Conservation (phyloP, 2,797 vertebrate species). For the Cirrhinus mrigala region DNA sequence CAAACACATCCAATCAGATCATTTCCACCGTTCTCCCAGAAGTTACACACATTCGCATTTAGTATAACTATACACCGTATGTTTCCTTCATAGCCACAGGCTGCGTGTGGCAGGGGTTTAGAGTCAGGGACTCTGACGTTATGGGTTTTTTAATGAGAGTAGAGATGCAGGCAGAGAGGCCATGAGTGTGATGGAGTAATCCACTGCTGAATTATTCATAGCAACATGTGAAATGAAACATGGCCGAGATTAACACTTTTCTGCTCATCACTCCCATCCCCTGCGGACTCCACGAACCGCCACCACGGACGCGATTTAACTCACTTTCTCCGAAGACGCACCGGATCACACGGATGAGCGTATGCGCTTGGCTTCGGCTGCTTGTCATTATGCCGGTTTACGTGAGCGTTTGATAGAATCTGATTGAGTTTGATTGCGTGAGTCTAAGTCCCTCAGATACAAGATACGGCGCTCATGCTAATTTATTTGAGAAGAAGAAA, state of each 20-base stretch:
- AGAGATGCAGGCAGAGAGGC: slow-evolving; percentile 57
- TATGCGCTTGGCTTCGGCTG: not conserved
- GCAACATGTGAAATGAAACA: slow-evolving; percentile 65
- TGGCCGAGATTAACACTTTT: slow-evolving; percentile 60
- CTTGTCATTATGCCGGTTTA: slow-evolving; percentile 19
- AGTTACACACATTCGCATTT: not conserved
- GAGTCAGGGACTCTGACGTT: slow-evolving; percentile 51
- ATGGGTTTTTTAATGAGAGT: slow-evolving; percentile 58
- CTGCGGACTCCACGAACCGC: slow-evolving; percentile 42
- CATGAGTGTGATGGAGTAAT: slow-evolving; percentile 60
- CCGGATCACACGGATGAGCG: slow-evolving; percentile 42
- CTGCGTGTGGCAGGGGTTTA: slow-evolving; percentile 33
- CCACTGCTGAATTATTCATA: slow-evolving; percentile 64
- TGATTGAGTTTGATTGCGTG: slow-evolving; percentile 1
- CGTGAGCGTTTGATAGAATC: not conserved
- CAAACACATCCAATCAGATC: not conserved
- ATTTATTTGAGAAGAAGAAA: not conserved
- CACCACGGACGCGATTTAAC: slow-evolving; percentile 49
- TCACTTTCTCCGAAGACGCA: slow-evolving; percentile 36
- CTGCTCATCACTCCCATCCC: slow-evolving; percentile 44
- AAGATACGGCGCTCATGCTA: not conserved
- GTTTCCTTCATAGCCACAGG: slow-evolving; percentile 7
- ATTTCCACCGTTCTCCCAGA: slow-evolving; percentile 3
- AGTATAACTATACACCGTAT: not conserved
- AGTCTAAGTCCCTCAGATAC: not conserved